A percentile compares a stretch with the other conserved stretches of the same genome.
These are phyloP conservation scores for Eulithis prunata DNA, from an alignment of 2,888 invertebrate genomes.

Conservation along the genomic window DNA sequence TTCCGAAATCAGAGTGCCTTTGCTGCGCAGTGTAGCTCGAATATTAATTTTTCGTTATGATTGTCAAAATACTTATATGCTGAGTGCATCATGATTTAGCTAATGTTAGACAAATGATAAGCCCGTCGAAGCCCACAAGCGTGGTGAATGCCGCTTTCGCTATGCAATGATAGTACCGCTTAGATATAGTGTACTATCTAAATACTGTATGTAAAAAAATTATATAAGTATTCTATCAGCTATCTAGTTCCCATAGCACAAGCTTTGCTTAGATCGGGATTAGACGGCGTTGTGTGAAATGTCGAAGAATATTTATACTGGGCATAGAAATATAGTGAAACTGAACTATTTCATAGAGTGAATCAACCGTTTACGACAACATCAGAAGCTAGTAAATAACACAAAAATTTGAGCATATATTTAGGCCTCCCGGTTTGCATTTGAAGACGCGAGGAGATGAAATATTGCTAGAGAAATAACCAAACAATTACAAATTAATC, in stretches of 20 bases:
- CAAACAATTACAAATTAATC: no score
- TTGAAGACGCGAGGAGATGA: neutral
- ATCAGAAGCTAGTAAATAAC: neutral
- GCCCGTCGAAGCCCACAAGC: neutral
- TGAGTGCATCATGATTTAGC: no score
- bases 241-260: no score
- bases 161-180: neutral
- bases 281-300: no score
- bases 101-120: no score
- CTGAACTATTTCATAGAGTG: neutral
- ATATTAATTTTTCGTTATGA: no score
- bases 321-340: neutral
- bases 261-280: no score
- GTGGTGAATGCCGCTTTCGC: neutral
- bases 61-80: no score
- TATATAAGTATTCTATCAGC: no score
- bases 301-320: neutral
- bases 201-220: neutral
- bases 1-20: no score
- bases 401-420: neutral
- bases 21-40: no score
- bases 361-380: constrained; percentile 1
- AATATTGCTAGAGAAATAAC: no score
- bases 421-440: neutral
- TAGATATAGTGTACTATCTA: neutral